Evolutionary conservation across 2,113 vertebrate genomes (phyloP).

Genomic region (Grus americana): DNA sequence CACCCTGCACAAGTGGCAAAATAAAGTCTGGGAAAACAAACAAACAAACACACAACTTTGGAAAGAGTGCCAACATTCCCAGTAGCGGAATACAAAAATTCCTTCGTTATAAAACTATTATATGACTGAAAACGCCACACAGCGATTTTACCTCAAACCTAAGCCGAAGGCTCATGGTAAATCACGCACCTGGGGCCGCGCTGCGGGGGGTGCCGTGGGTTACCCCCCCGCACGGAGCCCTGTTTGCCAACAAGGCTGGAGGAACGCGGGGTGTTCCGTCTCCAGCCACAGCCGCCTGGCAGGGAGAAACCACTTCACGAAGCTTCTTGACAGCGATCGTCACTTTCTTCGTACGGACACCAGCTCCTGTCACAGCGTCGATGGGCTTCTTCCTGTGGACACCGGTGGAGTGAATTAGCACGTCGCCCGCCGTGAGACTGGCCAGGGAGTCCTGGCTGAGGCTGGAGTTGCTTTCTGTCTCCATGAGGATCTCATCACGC

Average conservation of each 20-base stretch:
- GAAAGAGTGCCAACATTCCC: rapidly evolving
- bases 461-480: neutral
- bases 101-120: rapidly evolving
- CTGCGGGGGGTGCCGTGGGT: neutral
- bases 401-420: constrained; percentile 61
- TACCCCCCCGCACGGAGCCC: neutral
- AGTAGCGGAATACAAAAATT: rapidly evolving
- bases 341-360: neutral
- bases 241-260: constrained; percentile 12
- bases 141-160: rapidly evolving
- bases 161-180: rapidly evolving
- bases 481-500: neutral
- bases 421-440: constrained; percentile 55
- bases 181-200: constrained; percentile 43
- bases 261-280: neutral
- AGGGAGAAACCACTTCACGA: constrained; percentile 24
- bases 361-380: neutral
- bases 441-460: constrained; percentile 30
- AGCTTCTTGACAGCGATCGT: constrained; percentile 64
- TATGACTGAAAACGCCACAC: rapidly evolving
- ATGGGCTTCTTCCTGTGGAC: neutral
- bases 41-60: neutral
- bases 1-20: neutral
- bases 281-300: neutral
- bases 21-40: neutral